phyloP scores from a whole-genome alignment of 2,113 vertebrate species.

The Columba livia region DNA sequence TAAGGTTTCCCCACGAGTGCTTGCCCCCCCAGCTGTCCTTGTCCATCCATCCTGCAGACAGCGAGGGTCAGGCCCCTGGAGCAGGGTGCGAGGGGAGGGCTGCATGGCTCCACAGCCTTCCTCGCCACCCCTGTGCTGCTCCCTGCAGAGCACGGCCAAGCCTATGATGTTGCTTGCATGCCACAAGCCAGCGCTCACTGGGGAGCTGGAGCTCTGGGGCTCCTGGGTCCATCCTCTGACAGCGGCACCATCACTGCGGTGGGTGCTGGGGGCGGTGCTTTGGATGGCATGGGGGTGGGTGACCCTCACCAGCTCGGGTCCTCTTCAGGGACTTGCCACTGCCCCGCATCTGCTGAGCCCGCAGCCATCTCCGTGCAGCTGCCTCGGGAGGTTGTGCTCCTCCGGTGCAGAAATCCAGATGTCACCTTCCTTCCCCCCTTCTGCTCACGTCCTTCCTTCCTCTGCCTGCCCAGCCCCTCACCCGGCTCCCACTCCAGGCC shows the following conservation, averaged over 20 bases:
- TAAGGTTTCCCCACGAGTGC: not conserved
- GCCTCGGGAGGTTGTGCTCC: rapidly evolving
- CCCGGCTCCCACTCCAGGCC: not conserved
- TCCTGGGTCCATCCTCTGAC: not conserved
- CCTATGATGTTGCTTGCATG: rapidly evolving
- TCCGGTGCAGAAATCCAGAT: conserved; percentile 1
- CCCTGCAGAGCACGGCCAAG: not conserved
- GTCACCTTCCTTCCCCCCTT: conserved; percentile 37
- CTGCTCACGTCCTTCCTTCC: conserved; percentile 31
- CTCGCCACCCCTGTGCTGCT: rapidly evolving
- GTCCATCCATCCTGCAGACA: rapidly evolving
- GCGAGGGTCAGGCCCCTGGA: rapidly evolving
- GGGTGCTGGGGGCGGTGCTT: not conserved
- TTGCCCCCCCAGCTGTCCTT: not conserved
- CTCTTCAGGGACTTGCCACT: not conserved
- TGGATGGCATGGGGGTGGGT: rapidly evolving
- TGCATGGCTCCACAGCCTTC: not conserved
- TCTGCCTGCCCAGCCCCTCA: not conserved
- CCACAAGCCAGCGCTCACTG: not conserved
- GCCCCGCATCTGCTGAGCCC: not conserved
- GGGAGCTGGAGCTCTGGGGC: not conserved
- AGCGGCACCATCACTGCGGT: rapidly evolving
- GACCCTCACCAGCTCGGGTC: not conserved
- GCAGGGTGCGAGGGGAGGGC: not conserved
- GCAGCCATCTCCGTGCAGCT: rapidly evolving